Percentiles rank a stretch among this genome's conserved stretches.
phyloP scores from a whole-genome alignment of 2,113 vertebrate genomes.

The Cyanoliseus patagonus region DNA sequence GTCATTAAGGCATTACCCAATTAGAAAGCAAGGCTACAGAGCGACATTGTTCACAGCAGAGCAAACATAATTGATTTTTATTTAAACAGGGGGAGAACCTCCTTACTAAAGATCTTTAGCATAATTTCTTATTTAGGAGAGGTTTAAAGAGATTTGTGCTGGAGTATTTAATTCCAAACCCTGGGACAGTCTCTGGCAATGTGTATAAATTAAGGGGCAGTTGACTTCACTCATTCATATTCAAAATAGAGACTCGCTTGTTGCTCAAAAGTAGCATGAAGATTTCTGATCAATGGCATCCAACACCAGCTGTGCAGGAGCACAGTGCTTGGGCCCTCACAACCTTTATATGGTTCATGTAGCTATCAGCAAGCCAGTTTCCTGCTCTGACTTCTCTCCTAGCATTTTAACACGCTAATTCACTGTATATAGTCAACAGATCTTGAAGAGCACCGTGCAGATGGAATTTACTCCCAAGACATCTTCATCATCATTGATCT shows the following conservation, averaged over 20 bases:
- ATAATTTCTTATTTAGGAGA: conserved; percentile 77
- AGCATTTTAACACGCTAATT: background rate
- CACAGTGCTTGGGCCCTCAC: background rate
- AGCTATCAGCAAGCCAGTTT: background rate
- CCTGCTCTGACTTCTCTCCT: background rate
- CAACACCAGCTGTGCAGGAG: conserved; percentile 10
- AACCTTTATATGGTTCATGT: background rate
- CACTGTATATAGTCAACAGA: background rate
- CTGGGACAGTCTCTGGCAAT: conserved; percentile 67
- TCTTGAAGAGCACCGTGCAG: background rate
- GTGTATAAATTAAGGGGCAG: conserved; percentile 75
- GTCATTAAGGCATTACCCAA: conserved; percentile 65
- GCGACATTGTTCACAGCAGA: conserved; percentile 67
- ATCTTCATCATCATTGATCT: background rate
- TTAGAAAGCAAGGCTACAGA: conserved; percentile 54
- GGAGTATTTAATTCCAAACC: conserved; percentile 74
- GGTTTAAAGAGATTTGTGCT: conserved; percentile 70
- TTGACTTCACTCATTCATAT: conserved; percentile 79
- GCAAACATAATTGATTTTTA: conserved; percentile 75
- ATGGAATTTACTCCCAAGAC: background rate
- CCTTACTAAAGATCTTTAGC: conserved; percentile 57
- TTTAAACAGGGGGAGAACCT: conserved; percentile 66
- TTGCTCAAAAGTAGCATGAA: conserved; percentile 53
- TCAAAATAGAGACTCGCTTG: conserved; percentile 55
- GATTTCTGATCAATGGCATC: conserved; percentile 36